Percentiles rank a stretch among this genome's conserved stretches.
These are phyloP conservation scores for Cephus cinctus DNA, from an alignment of 1,140 invertebrate species.

Conservation along the genomic window DNA sequence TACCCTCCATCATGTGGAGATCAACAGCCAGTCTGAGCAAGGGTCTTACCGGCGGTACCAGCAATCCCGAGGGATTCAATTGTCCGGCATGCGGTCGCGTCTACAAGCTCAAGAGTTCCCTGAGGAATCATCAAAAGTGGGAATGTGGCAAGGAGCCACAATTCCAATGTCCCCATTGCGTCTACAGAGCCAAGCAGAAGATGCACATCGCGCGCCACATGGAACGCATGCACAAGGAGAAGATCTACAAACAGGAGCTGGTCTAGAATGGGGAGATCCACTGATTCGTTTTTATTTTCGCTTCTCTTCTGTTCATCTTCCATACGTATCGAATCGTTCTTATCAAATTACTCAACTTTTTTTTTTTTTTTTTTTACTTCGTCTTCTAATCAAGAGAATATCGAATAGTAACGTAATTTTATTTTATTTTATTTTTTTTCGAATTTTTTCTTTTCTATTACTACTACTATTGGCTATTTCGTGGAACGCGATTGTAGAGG, in stretches of 20 bases:
- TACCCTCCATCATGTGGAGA: conserved; percentile 56
- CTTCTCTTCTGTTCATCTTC: no score
- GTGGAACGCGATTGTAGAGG: no score
- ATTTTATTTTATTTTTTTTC: no score
- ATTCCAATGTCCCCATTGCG: conserved; percentile 79
- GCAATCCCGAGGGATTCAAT: conserved; percentile 62
- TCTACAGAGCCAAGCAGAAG: conserved; percentile 80
- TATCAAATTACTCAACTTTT: no score
- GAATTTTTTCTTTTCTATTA: no score
- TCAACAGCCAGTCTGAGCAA: conserved; percentile 47
- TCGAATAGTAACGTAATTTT: no score
- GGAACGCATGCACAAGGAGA: conserved; percentile 83
- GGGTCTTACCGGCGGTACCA: conserved; percentile 40
- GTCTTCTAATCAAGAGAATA: no score
- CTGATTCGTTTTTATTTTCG: no score
- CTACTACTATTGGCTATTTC: no score
- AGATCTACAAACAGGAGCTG: conserved; percentile 57
- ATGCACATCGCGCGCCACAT: conserved; percentile 85
- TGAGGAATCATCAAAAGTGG: conserved; percentile 85
- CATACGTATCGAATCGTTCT: no score
- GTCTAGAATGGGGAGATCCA: no score
- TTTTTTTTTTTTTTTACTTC: no score
- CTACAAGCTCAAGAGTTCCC: conserved; percentile 81
- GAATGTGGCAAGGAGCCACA: conserved; percentile 83
- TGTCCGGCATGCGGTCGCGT: conserved; percentile 77